phyloP scores from a whole-genome alignment of 35 echinoderm and acorn worm genomes.

The Acanthaster planci region DNA sequence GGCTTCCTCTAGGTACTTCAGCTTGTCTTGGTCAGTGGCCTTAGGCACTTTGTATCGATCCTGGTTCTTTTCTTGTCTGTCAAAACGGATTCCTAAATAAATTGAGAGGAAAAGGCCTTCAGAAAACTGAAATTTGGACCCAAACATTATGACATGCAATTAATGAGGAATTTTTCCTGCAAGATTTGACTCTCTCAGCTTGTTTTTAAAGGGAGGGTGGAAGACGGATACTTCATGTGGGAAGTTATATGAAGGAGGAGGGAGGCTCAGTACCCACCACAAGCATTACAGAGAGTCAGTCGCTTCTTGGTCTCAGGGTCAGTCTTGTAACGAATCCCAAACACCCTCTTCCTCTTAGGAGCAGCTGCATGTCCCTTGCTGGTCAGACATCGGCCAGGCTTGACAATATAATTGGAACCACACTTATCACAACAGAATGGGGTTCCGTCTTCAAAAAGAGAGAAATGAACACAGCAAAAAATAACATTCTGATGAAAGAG shows the following conservation, averaged over 20 bases:
- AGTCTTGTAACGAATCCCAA: slow-evolving; percentile 65
- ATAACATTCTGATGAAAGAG: too few relatives aligned
- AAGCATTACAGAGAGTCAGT: slow-evolving; percentile 87
- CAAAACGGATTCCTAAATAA: slow-evolving; percentile 47
- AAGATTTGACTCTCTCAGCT: too few relatives aligned
- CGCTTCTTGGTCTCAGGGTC: slow-evolving; percentile 74
- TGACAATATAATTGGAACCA: slow-evolving; percentile 49
- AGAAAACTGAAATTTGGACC: background rate
- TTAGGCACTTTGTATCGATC: slow-evolving; percentile 22
- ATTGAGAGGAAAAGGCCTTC: background rate
- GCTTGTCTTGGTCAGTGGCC: slow-evolving; percentile 57
- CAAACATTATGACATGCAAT: too few relatives aligned
- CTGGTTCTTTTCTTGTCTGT: slow-evolving; percentile 52
- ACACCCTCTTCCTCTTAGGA: slow-evolving; percentile 34
- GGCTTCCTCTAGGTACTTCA: slow-evolving; percentile 81
- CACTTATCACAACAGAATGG: slow-evolving; percentile 82
- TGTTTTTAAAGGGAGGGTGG: too few relatives aligned
- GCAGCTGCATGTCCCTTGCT: slow-evolving; percentile 8
- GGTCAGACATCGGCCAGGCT: slow-evolving; percentile 35
- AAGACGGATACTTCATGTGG: too few relatives aligned
- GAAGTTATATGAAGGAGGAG: too few relatives aligned
- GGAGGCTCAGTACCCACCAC: slow-evolving; percentile 82
- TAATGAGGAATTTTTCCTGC: too few relatives aligned
- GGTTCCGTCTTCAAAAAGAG: slow-evolving; percentile 26
- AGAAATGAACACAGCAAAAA: background rate